phyloP scores from a whole-genome alignment of 2,113 vertebrate genomes.

The Martes martes region DNA sequence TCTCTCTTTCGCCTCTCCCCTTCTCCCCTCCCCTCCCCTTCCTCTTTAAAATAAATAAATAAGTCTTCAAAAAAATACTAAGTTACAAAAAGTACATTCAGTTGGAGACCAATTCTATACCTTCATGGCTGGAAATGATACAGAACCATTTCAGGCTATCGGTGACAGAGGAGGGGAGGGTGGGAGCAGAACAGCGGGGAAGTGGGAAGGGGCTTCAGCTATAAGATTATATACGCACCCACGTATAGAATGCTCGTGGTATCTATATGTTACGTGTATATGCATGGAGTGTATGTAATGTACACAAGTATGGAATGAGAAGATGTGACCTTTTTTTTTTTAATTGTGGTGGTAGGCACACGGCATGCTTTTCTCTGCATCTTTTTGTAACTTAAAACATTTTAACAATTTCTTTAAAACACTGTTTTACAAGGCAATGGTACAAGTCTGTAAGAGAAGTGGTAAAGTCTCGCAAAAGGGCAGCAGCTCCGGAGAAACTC shows the following conservation, averaged over 20 bases:
- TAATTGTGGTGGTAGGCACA: not conserved
- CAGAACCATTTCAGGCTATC: not conserved
- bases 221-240: not conserved
- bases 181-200: not conserved
- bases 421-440: not conserved
- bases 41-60: not conserved
- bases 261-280: too few species aligned
- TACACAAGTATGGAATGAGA: not conserved
- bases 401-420: not conserved
- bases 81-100: not conserved
- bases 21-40: not conserved
- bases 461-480: not conserved
- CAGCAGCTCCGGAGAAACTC: not conserved
- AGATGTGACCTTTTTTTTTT: not conserved
- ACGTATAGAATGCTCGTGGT: not conserved
- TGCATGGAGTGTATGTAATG: not conserved
- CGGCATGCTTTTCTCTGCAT: not conserved
- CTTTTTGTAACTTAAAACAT: not conserved
- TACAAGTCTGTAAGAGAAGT: not conserved
- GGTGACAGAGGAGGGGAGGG: not conserved
- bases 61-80: not conserved
- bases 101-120: not conserved
- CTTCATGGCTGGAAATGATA: not conserved
- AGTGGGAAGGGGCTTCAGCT: not conserved
- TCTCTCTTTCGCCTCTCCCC: not conserved